Evolutionary conservation across 2,797 vertebrate species (phyloP).

Genomic region (Silurus lanzhouensis): DNA sequence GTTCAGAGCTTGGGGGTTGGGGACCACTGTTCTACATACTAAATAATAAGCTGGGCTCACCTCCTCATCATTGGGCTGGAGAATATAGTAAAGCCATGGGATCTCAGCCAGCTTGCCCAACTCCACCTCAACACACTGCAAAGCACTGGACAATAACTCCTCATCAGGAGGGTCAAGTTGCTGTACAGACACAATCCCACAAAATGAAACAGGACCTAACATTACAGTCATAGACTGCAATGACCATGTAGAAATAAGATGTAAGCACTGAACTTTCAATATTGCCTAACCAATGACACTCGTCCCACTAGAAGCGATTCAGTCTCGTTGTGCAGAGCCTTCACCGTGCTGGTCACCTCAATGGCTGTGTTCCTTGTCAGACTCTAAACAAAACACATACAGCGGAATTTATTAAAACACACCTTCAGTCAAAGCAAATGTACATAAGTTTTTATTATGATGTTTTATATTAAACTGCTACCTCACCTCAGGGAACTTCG

Average conservation of each 20-base stretch:
- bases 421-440: background rate
- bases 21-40: too few relatives aligned
- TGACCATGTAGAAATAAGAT: slow-evolving; percentile 31
- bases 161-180: slow-evolving; percentile 93
- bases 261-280: background rate
- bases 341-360: slow-evolving; percentile 92
- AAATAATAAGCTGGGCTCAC: slow-evolving; percentile 67
- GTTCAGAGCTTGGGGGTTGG: too few relatives aligned
- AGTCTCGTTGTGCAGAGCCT: slow-evolving; percentile 94
- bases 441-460: background rate
- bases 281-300: slow-evolving; percentile 87
- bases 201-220: slow-evolving; percentile 4
- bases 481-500: slow-evolving; percentile 91
- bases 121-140: slow-evolving; percentile 88
- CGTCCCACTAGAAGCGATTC: slow-evolving; percentile 90
- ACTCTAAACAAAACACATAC: slow-evolving; percentile 72
- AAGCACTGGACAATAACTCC: slow-evolving; percentile 85
- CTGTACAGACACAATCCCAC: slow-evolving; percentile 66
- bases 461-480: background rate
- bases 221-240: background rate
- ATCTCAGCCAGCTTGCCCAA: slow-evolving; percentile 90
- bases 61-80: slow-evolving; percentile 95
- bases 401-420: background rate
- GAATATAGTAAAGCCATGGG: slow-evolving; percentile 92
- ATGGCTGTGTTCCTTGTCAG: slow-evolving; percentile 93